Evolutionary conservation across 2,797 vertebrate genomes (phyloP), one percentile per base, ranked within the genome.

Genomic region (Stomatorhinus walkeri): DNA sequence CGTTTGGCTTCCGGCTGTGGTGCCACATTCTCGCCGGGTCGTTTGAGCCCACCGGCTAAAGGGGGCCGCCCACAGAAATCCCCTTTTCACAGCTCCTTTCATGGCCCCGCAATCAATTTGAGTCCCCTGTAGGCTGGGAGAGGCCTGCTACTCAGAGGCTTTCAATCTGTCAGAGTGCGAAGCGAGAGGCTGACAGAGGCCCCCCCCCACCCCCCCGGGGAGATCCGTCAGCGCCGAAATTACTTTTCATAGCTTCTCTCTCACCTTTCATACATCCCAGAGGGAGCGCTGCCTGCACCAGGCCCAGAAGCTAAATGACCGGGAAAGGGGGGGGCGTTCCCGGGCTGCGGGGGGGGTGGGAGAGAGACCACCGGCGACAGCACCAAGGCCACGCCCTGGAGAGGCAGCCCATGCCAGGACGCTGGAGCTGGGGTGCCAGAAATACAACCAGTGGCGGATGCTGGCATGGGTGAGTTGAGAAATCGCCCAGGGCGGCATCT

Each of bases 91-190:
- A 43, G n/a, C 40, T 28, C 59, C 36, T 68, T 87, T 68, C 56
- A 87, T 87, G 59, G 59, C 56, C 56, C 87, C 5, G 7, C 59
- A 87, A 87, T 87, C 85, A 87, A 87, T 87, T 87, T 87, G 32
- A 56, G 49, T 87, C 52, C 85, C 85, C 52, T 87, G n/a, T 59
- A 51, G 52, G 49, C 48, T 6, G 48, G 52, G 32, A 56, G 52
- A 87, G 32, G 85, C 85, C 52, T 54, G n/a, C 51, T 54, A 87
- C 52, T 56, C 28, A 54, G 49, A 56, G 32, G 49, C 52, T 87
- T 54, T 54, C 49, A 87, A 87, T 87, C 85, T 51, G 28, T 87
- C 52, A 87, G 51, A 56, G 51, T 51, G 24, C 22, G 16, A 49
- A 86, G 51, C 54, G 49, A 86, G 32, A 36, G 32, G 16, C 85